Conservation (phyloP, 2,888 invertebrate genomes). For the Athalia cordata region DNA sequence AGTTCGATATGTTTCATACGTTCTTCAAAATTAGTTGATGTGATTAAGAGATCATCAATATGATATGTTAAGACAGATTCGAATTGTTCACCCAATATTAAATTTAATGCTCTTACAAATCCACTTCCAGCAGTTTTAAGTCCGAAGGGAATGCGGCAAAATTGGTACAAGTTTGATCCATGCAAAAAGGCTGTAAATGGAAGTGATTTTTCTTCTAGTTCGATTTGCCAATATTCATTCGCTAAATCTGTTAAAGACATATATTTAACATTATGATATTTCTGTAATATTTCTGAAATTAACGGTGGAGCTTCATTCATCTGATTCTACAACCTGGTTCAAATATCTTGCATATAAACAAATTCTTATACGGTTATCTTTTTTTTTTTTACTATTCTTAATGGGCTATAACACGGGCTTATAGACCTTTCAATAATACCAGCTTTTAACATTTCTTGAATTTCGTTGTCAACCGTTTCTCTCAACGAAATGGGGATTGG, state of each 20-base stretch:
- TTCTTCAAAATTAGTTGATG: conserved; percentile 51
- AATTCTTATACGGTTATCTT: conserved; percentile 59
- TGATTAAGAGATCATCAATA: conserved; percentile 59
- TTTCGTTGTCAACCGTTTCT: conserved; percentile 52
- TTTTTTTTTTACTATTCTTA: conserved; percentile 58
- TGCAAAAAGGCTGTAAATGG: conserved; percentile 53
- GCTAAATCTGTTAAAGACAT: conserved; percentile 50
- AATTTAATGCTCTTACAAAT: conserved; percentile 56
- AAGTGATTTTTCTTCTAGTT: conserved; percentile 47
- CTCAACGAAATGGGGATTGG: conserved; percentile 59
- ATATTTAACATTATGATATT: background rate
- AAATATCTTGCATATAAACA: conserved; percentile 62
- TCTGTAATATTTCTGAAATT: too few relatives aligned
- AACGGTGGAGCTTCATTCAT: conserved; percentile 46
- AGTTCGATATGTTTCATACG: conserved; percentile 50
- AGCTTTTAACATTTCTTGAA: conserved; percentile 49
- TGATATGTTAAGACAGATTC: conserved; percentile 50
- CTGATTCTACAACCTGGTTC: conserved; percentile 59
- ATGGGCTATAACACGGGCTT: conserved; percentile 59
- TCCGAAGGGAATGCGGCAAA: conserved; percentile 58
- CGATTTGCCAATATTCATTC: conserved; percentile 49
- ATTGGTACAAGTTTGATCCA: conserved; percentile 50
- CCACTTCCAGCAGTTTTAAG: conserved; percentile 58
- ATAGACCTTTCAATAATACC: conserved; percentile 58
- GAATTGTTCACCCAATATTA: conserved; percentile 45